phyloP scores from a whole-genome alignment of 2,888 invertebrate genomes.

The Zaprionus bogoriensis region DNA sequence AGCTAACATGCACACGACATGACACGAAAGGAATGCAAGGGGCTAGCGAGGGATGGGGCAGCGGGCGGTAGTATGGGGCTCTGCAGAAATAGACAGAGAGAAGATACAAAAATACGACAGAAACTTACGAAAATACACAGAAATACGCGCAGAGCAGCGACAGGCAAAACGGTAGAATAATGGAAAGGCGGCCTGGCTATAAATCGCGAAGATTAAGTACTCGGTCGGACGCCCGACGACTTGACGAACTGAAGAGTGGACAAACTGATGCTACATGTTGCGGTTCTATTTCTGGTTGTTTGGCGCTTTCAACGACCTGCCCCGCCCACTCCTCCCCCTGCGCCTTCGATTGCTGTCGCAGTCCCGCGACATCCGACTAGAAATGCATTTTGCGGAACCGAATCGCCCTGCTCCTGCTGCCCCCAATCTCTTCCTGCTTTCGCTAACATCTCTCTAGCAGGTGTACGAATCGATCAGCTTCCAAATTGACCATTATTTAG shows the following conservation, averaged over 20 bases:
- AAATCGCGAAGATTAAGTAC: constrained; percentile 72
- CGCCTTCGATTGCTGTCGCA: no score
- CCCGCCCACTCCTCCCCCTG: neutral
- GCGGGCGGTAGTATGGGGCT: no score
- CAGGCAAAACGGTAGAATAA: constrained; percentile 57
- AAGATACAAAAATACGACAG: constrained; percentile 22
- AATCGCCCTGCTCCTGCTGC: constrained; percentile 28
- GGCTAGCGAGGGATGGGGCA: neutral
- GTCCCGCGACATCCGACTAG: constrained; percentile 39
- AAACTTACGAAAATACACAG: constrained; percentile 23
- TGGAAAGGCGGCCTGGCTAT: constrained; percentile 61
- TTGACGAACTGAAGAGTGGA: neutral
- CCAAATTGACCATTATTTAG: constrained; percentile 51
- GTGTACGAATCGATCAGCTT: constrained; percentile 56
- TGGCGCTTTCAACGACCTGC: constrained; percentile 48
- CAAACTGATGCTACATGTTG: constrained; percentile 34
- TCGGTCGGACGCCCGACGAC: constrained; percentile 2
- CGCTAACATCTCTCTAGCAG: constrained; percentile 58
- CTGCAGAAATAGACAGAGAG: constrained; percentile 5
- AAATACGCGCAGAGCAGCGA: constrained; percentile 26
- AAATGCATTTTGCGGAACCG: constrained; percentile 71
- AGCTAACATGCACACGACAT: constrained; percentile 38
- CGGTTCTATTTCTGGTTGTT: constrained; percentile 70
- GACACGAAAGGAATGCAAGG: constrained; percentile 59
- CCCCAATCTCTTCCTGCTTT: constrained; percentile 44